Percentiles rank a stretch among this genome's conserved stretches.
Conservation (phyloP, 2,113 vertebrate species). For the Pedionomus torquatus region DNA sequence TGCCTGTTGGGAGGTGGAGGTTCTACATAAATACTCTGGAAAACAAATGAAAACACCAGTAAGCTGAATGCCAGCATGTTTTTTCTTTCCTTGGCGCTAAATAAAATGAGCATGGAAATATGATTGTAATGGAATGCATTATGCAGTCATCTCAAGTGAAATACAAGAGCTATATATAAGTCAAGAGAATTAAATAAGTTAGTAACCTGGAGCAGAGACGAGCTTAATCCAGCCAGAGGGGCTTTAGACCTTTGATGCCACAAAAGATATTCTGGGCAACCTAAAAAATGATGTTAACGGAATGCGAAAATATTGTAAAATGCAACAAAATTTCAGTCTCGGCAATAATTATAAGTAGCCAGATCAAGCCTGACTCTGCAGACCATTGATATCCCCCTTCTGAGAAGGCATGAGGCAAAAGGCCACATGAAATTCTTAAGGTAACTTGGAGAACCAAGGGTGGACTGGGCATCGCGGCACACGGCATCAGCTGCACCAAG, state of each 20-base stretch:
- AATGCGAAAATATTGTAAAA: neutral
- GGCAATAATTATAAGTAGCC: neutral
- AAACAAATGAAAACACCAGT: neutral
- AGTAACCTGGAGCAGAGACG: neutral
- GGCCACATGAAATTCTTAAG: neutral
- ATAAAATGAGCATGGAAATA: neutral
- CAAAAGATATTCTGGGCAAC: neutral
- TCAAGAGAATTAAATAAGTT: neutral
- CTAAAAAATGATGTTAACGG: neutral
- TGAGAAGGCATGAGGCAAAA: neutral
- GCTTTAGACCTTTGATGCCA: neutral
- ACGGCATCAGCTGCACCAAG: neutral
- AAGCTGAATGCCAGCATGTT: neutral
- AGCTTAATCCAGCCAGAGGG: neutral
- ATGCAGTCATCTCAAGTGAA: neutral
- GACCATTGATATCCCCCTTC: neutral
- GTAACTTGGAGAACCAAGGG: neutral
- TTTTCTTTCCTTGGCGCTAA: neutral
- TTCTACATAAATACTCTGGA: neutral
- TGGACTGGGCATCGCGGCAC: neutral
- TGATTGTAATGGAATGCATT: neutral
- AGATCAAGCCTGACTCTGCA: neutral
- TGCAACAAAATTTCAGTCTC: neutral
- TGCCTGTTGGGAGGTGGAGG: neutral
- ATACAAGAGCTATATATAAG: neutral